Percentiles rank a stretch among this genome's conserved stretches.
Conservation (phyloP, 1,140 invertebrate genomes). For the Xylocopa sonorina region DNA sequence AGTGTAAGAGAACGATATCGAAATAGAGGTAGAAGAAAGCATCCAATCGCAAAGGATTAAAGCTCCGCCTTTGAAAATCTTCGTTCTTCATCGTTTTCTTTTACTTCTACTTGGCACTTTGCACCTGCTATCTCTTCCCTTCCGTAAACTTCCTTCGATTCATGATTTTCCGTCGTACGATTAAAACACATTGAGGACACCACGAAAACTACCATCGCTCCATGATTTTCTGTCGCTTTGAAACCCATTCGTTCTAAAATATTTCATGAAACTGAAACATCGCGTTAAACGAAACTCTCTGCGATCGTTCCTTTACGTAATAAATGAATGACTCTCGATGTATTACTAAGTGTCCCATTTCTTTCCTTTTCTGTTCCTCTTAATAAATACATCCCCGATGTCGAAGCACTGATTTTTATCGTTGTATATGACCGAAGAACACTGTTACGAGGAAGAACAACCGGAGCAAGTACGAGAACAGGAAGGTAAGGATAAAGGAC, state of each 20-base stretch:
- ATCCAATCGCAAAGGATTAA: constrained; percentile 30
- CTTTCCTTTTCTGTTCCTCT: background rate
- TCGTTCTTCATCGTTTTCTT: background rate
- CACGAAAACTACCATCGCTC: background rate
- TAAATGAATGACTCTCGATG: too few species aligned
- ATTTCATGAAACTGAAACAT: background rate
- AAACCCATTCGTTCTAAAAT: background rate
- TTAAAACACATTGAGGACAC: background rate
- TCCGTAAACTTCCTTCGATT: background rate
- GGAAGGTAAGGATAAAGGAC: constrained; percentile 29
- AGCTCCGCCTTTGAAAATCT: constrained; percentile 5
- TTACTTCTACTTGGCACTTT: constrained; percentile 40
- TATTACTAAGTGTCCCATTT: too few species aligned
- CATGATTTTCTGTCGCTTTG: background rate
- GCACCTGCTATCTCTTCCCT: background rate
- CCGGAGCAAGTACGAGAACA: constrained; percentile 5
- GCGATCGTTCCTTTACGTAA: too few species aligned
- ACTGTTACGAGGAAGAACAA: constrained; percentile 9
- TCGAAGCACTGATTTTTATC: constrained; percentile 8
- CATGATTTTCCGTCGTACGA: background rate
- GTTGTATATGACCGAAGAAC: constrained; percentile 17
- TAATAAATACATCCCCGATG: too few species aligned
- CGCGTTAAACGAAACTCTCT: background rate
- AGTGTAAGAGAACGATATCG: background rate
- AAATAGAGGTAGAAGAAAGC: background rate